phyloP scores from a whole-genome alignment of 2,888 invertebrate genomes.

The Eristalis intricaria region DNA sequence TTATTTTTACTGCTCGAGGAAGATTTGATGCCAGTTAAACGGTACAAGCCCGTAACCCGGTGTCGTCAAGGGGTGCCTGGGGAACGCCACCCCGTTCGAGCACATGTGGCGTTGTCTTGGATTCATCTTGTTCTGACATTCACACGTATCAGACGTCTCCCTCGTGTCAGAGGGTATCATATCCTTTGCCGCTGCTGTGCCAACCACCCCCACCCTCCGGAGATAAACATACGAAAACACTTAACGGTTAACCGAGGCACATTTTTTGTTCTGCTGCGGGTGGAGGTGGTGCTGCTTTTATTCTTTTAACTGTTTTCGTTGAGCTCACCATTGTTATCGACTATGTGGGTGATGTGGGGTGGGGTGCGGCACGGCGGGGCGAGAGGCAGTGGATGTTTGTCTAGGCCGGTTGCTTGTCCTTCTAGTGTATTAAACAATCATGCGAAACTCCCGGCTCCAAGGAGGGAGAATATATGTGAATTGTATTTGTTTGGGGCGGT shows the following conservation, averaged over 20 bases:
- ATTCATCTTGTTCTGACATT: constrained; percentile 53
- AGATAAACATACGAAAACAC: constrained; percentile 64
- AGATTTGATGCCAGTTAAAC: constrained; percentile 73
- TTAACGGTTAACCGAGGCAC: constrained; percentile 69
- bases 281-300: not conserved
- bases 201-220: not conserved
- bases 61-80: constrained; percentile 37
- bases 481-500: constrained; percentile 24
- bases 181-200: constrained; percentile 43
- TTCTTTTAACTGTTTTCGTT: constrained; percentile 53
- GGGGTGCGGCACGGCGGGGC: constrained; percentile 8
- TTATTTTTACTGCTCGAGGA: constrained; percentile 75
- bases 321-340: constrained; percentile 57
- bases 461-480: not conserved
- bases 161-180: constrained; percentile 45
- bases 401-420: constrained; percentile 70
- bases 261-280: constrained; percentile 15
- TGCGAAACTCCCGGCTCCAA: constrained; percentile 45
- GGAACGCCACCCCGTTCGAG: constrained; percentile 45
- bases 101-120: constrained; percentile 18
- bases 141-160: constrained; percentile 62
- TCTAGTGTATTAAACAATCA: constrained; percentile 70
- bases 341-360: too few species aligned
- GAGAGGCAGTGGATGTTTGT: constrained; percentile 45
- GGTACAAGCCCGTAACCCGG: constrained; percentile 40